Evolutionary conservation across 2,888 invertebrate genomes (phyloP), one percentile per base, ranked within the genome.

Genomic region (Aleiodes leptofemur): DNA sequence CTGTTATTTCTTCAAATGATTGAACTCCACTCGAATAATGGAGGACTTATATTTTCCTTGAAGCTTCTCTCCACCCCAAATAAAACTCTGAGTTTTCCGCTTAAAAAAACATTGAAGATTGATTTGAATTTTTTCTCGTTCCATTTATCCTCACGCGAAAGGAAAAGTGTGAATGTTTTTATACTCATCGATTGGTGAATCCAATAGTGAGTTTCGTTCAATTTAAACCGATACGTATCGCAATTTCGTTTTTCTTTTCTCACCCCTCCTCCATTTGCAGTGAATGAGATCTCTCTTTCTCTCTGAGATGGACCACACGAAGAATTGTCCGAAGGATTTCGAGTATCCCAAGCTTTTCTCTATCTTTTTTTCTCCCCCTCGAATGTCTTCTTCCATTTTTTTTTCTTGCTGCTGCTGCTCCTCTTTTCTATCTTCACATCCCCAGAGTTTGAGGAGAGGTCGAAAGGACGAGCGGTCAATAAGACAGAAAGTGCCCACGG

Each of bases 401-500:
- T 55, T 56, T 61, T n/a, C n/a, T 11, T 23, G 23, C 23, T 23
- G 23, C 23, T 23, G 23, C n/a, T 50, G 73, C 71, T 71, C 68
- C 55, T 70, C 68, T 43, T 59, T 34, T 29, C 64, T 48, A 3
- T 56, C 50, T 50, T 73, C 72, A 72, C 64, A 56, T 53, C 13
- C 61, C 69, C 73, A 56, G 56, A 72, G 59, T 56, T 72, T 75
- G 72, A 74, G 80, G 73, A 77, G 71, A 72, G 68, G 76, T 79
- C 69, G 76, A 77, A 76, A 77, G 76, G 72, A 77, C 56, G 74
- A 38, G 48, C 53, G 53, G 84, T 85, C 87, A 86, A 87, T 87
- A 86, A 81, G 76, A 82, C 82, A 78, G 81, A 78, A 68, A 69
- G 69, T 74, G 68, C 73, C 70, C 77, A 71, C 80, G 73, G 78